Base-by-base conservation (phyloP, 1,140 invertebrate species). In the Lineus longissimus region DNA sequence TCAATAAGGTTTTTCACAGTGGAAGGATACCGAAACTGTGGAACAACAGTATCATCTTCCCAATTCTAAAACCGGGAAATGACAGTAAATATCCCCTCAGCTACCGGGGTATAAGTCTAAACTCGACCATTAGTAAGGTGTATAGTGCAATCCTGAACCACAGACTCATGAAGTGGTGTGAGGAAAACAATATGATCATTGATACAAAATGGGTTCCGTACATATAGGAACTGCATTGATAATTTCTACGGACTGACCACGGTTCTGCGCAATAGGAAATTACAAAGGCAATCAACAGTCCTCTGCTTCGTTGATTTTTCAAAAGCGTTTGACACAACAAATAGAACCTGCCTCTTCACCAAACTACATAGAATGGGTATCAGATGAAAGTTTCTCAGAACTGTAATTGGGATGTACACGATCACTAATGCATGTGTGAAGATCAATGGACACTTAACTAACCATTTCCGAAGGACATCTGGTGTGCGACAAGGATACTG, bases 61-160 rank as follows among this genome's bases (percentile, higher is more conserved):
- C 64, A n/a, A 62, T 66, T 27, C 64, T 55, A 1, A 65, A 65
- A 55, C 23, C 36, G 17, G 25, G 22, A n/a, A 57, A 43, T n/a
- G 51, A 68, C 41, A 19, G 23, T 4, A 41, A 2, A 30, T 59
- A 65, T 43, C 66, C 55, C 1, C 15, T 65, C 2, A 22, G 51
- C n/a, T 68, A 62, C 36, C 13, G 64, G 31, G 62, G 51, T 11
- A 62, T 65, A 25, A 56, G 61, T 17, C 36, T 67, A 13, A 22
- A 57, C 1, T 55, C 59, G 7, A n/a, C 54, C 25, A 57, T 59
- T 2, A 63, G 62, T 33, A 64, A 66, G 27, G 15, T 67, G 7
- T 70, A 64, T n/a, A 61, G 62, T 63, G 19, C 29, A 15, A 40
- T 70, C 51, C 33, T 70, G 30, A 67, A 70, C 64, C 29, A 67